These are phyloP conservation scores for Morone saxatilis DNA, from an alignment of 2,113 vertebrate species.

Conservation along the genomic window DNA sequence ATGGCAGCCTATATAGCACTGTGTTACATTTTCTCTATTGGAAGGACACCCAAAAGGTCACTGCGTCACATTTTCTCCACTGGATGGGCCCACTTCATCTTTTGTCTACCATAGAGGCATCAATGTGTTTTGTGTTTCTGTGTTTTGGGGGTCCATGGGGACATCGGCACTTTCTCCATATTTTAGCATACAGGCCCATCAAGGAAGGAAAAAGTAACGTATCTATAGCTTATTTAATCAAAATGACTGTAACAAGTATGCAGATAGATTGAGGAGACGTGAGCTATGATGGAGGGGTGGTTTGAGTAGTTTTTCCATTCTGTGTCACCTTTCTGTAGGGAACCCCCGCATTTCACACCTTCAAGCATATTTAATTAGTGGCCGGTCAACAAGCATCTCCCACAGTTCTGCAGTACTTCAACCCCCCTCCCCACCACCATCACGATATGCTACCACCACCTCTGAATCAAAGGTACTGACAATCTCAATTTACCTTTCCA, in stretches of 20 bases:
- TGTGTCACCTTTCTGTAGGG: background rate
- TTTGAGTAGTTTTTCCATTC: background rate
- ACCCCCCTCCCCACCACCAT: background rate
- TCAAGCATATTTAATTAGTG: constrained; percentile 48
- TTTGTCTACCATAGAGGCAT: background rate
- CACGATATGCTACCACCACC: constrained; percentile 24
- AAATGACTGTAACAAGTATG: background rate
- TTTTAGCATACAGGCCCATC: background rate
- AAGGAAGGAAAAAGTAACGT: background rate
- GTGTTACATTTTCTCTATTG: background rate
- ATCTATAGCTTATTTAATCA: background rate
- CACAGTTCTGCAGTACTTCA: background rate
- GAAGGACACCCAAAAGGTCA: background rate
- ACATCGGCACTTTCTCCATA: background rate
- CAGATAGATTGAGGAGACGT: background rate
- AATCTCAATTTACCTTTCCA: constrained; percentile 41
- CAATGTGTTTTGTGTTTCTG: background rate
- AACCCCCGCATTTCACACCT: constrained; percentile 30
- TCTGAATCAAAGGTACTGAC: constrained; percentile 59
- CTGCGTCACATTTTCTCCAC: background rate
- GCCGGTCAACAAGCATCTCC: constrained; percentile 20
- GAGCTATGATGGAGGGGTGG: background rate
- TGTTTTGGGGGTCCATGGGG: background rate
- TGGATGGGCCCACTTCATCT: background rate
- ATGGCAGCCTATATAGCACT: background rate